A percentile compares a stretch with the other conserved stretches of the same genome.
Conservation (phyloP, 1,140 invertebrate genomes). For the Chelonus insularis region DNA sequence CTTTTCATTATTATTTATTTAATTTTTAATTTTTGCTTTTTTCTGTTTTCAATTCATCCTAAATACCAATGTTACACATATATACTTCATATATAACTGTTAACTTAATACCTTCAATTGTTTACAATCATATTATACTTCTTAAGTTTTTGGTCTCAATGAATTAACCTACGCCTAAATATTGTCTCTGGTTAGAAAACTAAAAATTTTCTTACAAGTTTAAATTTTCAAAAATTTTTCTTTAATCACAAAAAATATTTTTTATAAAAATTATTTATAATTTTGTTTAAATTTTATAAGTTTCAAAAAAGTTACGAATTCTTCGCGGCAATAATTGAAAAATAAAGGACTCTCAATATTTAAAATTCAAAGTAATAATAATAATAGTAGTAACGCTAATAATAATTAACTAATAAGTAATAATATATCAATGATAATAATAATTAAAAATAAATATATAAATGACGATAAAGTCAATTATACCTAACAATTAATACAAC, state of each 20-base stretch:
- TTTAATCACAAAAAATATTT: not conserved
- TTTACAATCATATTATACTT: conserved; percentile 38
- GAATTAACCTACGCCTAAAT: conserved; percentile 51
- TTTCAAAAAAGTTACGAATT: not conserved
- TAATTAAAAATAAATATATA: too few relatives aligned
- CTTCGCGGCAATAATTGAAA: not conserved
- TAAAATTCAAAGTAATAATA: not conserved
- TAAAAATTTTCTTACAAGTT: conserved; percentile 26
- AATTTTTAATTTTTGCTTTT: too few relatives aligned
- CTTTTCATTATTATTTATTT: too few relatives aligned
- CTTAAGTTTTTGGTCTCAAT: conserved; percentile 55
- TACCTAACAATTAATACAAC: too few relatives aligned
- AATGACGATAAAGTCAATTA: not conserved
- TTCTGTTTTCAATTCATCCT: too few relatives aligned
- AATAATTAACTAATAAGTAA: too few relatives aligned
- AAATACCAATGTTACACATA: too few relatives aligned
- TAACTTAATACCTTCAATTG: conserved; percentile 9
- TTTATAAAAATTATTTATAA: not conserved
- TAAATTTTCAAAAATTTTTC: conserved; percentile 18
- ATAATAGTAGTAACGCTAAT: too few relatives aligned
- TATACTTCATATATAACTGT: not conserved
- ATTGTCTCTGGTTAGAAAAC: conserved; percentile 47
- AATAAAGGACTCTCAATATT: not conserved
- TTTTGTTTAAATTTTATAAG: not conserved
- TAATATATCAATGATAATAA: too few relatives aligned